Evolutionary conservation across 2,113 vertebrate species (phyloP).

Genomic region (Daubentonia madagascariensis): DNA sequence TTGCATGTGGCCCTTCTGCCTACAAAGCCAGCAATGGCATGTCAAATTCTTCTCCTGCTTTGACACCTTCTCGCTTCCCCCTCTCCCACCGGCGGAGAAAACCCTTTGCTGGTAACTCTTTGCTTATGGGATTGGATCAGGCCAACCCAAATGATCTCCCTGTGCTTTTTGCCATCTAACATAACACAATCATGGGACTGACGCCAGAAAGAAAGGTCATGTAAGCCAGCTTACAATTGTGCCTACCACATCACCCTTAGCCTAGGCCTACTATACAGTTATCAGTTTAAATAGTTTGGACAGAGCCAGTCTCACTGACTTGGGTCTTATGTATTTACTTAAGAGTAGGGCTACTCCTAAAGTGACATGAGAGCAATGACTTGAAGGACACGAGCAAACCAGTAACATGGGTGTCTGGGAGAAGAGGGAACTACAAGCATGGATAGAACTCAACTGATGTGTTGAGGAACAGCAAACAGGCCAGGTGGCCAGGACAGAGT

Average conservation of each 20-base stretch:
- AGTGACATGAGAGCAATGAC: background rate
- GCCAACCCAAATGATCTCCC: too few species aligned
- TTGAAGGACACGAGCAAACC: background rate
- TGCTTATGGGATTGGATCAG: background rate
- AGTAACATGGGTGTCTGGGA: background rate
- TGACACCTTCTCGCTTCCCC: background rate
- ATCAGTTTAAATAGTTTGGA: background rate
- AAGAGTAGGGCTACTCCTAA: background rate
- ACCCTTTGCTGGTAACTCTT: background rate
- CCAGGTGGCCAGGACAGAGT: background rate
- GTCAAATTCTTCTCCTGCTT: too few species aligned
- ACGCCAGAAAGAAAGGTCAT: background rate
- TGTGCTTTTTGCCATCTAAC: background rate
- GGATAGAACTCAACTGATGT: background rate
- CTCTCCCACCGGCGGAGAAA: background rate
- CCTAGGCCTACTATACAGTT: background rate
- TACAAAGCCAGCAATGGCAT: background rate
- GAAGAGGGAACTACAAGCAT: background rate
- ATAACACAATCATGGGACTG: background rate
- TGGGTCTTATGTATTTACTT: background rate
- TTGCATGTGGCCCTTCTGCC: background rate
- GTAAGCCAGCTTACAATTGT: background rate
- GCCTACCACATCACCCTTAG: background rate
- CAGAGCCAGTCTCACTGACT: background rate
- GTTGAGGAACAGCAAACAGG: background rate